Percentiles rank a stretch among this genome's conserved stretches.
phyloP scores from a whole-genome alignment of 2,113 vertebrate species.

The Polypterus bichir region DNA sequence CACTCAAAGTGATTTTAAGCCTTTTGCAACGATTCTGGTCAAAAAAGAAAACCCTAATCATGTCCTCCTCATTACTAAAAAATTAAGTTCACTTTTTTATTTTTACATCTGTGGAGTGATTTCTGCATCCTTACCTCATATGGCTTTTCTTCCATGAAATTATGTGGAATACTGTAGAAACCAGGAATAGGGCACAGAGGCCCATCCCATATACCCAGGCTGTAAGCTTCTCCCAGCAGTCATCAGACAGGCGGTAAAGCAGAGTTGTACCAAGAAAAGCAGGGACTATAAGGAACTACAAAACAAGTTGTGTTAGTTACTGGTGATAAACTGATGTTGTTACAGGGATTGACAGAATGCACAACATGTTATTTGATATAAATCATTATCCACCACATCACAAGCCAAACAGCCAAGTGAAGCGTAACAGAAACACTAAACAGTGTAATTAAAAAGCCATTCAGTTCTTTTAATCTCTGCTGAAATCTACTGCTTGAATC shows the following conservation, averaged over 20 bases:
- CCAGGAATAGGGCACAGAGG: slow-evolving; percentile 83
- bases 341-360: too few relatives aligned
- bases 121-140: slow-evolving; percentile 58
- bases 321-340: neutral
- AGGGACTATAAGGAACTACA: slow-evolving; percentile 73
- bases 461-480: neutral
- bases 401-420: too few relatives aligned
- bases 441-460: neutral
- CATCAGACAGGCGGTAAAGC: slow-evolving; percentile 74
- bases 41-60: too few relatives aligned
- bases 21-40: too few relatives aligned
- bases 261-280: slow-evolving; percentile 80
- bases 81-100: too few relatives aligned
- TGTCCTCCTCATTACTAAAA: too few relatives aligned
- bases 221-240: slow-evolving; percentile 81
- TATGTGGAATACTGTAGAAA: slow-evolving; percentile 90
- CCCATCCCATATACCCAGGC: slow-evolving; percentile 91
- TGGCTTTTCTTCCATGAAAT: slow-evolving; percentile 96
- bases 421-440: neutral
- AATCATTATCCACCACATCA: too few relatives aligned
- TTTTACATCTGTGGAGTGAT: too few relatives aligned
- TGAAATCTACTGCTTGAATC: neutral
- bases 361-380: too few relatives aligned
- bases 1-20: too few relatives aligned
- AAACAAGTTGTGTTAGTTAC: neutral